Conservation (phyloP, 2,113 vertebrate species). For the Eclectus roratus region DNA sequence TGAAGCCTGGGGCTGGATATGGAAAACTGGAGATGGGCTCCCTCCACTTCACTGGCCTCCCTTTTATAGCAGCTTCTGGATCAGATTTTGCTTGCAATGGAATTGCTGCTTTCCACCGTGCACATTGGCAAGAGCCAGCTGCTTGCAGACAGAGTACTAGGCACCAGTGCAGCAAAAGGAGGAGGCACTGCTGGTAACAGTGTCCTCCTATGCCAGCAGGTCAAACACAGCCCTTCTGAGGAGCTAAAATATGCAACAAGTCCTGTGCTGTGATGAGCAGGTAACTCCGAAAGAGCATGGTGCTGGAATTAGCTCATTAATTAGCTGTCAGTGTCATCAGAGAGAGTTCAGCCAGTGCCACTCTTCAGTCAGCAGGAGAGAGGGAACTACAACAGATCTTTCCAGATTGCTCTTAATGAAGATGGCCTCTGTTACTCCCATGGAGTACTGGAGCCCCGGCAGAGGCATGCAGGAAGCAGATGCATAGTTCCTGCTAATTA, state of each 20-base stretch:
- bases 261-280: background rate
- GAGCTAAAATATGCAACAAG: background rate
- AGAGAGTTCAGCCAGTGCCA: background rate
- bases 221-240: background rate
- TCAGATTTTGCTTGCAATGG: background rate
- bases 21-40: background rate
- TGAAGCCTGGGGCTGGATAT: background rate
- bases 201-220: fast-evolving
- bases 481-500: background rate
- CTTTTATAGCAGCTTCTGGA: background rate
- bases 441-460: background rate
- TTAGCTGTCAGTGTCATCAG: background rate
- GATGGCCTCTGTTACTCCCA: fast-evolving
- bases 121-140: background rate
- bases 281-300: background rate
- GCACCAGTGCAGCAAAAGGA: background rate
- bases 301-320: background rate
- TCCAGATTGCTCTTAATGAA: background rate
- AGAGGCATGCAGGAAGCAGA: background rate
- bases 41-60: background rate
- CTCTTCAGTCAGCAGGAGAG: background rate
- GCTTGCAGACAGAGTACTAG: background rate
- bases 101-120: background rate
- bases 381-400: background rate
- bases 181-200: background rate